Base-by-base conservation (phyloP, 2,113 vertebrate species). In the Dryoscopus gambensis region DNA sequence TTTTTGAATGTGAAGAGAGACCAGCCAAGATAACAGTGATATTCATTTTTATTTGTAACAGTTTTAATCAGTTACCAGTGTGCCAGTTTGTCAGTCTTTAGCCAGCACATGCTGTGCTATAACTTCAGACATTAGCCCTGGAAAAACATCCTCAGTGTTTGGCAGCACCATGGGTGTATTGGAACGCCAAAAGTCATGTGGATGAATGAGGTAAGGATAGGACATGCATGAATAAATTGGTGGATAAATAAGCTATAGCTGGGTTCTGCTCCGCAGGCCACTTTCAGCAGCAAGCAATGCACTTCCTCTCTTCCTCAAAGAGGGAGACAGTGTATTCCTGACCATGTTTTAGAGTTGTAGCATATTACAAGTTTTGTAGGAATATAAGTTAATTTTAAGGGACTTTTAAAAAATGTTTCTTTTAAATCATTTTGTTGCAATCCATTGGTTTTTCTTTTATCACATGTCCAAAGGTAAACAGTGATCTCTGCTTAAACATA, bases 201-300 rank as follows among this genome's bases (percentile, higher is more conserved):
- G 46, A 21, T 87, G 40, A 60, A 68, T 44, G 46, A 40, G 2
- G 0, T 47, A 82, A 69, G 27, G n/a, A 69, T 64, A 60, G 55
- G 63, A 63, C 59, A 53, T 2, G 6, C 24, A 67, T 49, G 27
- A 75, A 63, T 40, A 69, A 75, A 88, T 16, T 0, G 1, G 12
- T 28, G 22, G 56, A 39, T 35, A 76, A 59, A 42, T 0, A 3
- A 87, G 30, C 30, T 73, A 22, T 46, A 46, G 37, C 12, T 59
- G 47, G 7, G 24, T 40, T 76, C 62, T 89, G 12, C 25, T 68
- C n/a, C 0, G 0, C 27, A 44, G 17, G 5, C 28, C 15, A n/a
- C 28, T 69, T 87, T 13, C 39, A 82, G 44, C 12, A 78, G 44
- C 1, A 8, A 81, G 12, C 3, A 2, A 7, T 24, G 13, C 0